These are phyloP conservation scores for Serripes groenlandicus DNA, from an alignment of 2,888 invertebrate genomes.

Conservation along the genomic window DNA sequence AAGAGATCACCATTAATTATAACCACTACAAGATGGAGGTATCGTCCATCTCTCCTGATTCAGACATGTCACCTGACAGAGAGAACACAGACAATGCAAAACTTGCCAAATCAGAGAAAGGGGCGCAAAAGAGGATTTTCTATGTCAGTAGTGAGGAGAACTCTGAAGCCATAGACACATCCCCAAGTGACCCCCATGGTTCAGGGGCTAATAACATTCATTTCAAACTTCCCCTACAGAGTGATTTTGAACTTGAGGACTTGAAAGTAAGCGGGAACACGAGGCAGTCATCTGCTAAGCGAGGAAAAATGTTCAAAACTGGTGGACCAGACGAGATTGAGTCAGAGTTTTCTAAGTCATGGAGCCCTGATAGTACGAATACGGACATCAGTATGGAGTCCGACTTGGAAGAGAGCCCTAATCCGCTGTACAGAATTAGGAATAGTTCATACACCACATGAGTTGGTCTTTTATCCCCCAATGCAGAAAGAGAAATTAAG, in stretches of 20 bases:
- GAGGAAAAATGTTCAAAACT: slow-evolving; percentile 1
- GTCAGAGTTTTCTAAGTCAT: slow-evolving; percentile 60
- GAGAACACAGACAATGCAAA: slow-evolving; percentile 11
- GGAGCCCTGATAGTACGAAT: slow-evolving; percentile 40
- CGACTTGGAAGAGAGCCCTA: slow-evolving; percentile 67
- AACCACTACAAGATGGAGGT: slow-evolving; percentile 78
- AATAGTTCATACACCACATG: slow-evolving; percentile 33
- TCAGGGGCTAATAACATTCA: slow-evolving; percentile 38
- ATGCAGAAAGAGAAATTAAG: too few relatives aligned
- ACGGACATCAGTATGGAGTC: slow-evolving; percentile 48
- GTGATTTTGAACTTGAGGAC: slow-evolving; percentile 62
- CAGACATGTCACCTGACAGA: slow-evolving; percentile 52
- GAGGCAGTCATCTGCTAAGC: slow-evolving; percentile 11
- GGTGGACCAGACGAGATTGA: slow-evolving; percentile 57
- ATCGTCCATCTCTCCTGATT: slow-evolving; percentile 62
- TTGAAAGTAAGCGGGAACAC: slow-evolving; percentile 25
- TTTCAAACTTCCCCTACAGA: slow-evolving; percentile 37
- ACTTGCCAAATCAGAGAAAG: slow-evolving; percentile 42
- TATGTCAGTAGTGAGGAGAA: slow-evolving; percentile 83
- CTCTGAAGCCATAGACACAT: slow-evolving; percentile 75
- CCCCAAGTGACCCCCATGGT: slow-evolving; percentile 61
- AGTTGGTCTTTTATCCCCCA: too few relatives aligned
- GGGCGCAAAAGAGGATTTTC: slow-evolving; percentile 70
- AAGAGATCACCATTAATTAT: slow-evolving; percentile 78
- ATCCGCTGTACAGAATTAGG: slow-evolving; percentile 66